Conservation (phyloP, 1,140 invertebrate species). For the Apis dorsata region DNA sequence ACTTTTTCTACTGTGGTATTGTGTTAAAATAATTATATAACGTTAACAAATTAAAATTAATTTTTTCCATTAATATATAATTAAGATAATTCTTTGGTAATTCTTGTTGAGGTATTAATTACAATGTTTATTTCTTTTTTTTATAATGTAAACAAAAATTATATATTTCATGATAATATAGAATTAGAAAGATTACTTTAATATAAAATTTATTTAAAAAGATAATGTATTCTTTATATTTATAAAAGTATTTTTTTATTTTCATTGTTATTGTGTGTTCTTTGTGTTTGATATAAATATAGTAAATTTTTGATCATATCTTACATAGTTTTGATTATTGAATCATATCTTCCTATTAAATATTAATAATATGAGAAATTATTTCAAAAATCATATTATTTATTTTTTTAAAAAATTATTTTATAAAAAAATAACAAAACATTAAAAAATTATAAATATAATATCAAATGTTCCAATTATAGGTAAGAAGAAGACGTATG, state of each 20-base stretch:
- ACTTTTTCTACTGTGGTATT: neutral
- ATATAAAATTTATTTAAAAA: neutral
- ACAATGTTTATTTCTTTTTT: neutral
- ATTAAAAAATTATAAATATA: too few relatives aligned
- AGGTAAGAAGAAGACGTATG: constrained; percentile 86
- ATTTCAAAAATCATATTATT: neutral
- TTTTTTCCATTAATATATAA: neutral
- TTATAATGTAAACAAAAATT: constrained; percentile 7
- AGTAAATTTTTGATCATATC: neutral
- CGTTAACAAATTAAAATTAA: constrained; percentile 6
- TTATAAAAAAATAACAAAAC: too few relatives aligned
- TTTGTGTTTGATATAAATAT: constrained; percentile 33
- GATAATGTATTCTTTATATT: neutral
- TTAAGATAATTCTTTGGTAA: neutral
- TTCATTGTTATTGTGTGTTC: neutral
- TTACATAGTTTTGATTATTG: neutral
- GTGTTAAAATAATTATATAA: constrained; percentile 47
- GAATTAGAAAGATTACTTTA: neutral
- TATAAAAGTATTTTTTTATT: neutral
- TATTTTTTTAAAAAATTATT: too few relatives aligned
- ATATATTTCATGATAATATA: neutral
- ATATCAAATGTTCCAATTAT: constrained; percentile 52
- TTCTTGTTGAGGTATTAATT: neutral
- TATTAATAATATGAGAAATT: neutral
- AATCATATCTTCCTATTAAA: neutral